These are phyloP conservation scores for Alectoris magna DNA, from an alignment of 2,797 vertebrate species.

Conservation along the genomic window DNA sequence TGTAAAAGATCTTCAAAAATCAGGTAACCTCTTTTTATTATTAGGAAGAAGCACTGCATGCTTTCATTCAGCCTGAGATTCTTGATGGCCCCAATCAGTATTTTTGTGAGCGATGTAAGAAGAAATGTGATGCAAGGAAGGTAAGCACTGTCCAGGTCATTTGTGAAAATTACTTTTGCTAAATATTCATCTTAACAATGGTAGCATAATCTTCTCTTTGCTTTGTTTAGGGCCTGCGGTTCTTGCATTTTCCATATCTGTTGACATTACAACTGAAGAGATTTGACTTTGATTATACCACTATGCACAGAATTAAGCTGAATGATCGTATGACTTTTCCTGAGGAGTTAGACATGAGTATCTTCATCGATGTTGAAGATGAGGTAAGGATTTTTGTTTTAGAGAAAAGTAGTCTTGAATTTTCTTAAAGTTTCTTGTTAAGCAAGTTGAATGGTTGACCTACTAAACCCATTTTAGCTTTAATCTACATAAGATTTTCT, in stretches of 20 bases:
- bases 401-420: not conserved
- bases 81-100: constrained; percentile 98
- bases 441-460: not conserved
- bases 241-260: constrained; percentile 97
- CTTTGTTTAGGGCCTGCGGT: constrained; percentile 89
- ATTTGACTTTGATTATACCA: constrained; percentile 99
- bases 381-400: constrained; percentile 84
- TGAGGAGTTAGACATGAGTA: constrained; percentile 97
- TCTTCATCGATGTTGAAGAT: constrained; percentile 97
- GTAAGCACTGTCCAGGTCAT: constrained; percentile 73
- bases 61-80: constrained; percentile 98
- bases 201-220: not conserved
- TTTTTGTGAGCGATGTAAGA: constrained; percentile 98
- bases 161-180: not conserved
- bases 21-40: constrained; percentile 35
- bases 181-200: not conserved
- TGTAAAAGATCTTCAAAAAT: constrained; percentile 25
- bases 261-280: constrained; percentile 97
- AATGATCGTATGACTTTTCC: constrained; percentile 99
- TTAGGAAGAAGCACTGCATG: constrained; percentile 98
- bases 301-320: constrained; percentile 98
- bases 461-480: not conserved
- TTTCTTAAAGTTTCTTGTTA: not conserved
- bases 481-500: not conserved
- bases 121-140: constrained; percentile 99